Evolutionary conservation across 2,888 invertebrate species (phyloP).

Genomic region (Drosophila yooni): DNA sequence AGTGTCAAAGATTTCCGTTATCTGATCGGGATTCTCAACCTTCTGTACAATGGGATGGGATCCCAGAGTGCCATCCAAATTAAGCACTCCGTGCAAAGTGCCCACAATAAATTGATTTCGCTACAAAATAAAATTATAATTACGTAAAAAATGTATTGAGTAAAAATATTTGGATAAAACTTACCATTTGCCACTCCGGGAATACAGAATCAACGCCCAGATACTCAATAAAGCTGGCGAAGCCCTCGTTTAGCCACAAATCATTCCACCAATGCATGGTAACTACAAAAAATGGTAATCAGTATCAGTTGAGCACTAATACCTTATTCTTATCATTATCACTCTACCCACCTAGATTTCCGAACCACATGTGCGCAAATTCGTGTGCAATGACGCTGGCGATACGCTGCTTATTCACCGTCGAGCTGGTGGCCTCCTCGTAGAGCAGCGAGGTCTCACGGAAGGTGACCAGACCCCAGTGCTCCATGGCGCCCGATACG

Average conservation of each 20-base stretch:
- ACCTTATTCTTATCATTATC: slow-evolving; percentile 5
- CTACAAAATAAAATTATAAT: slow-evolving; percentile 85
- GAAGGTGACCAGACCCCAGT: slow-evolving; percentile 97
- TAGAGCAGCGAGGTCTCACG: slow-evolving; percentile 94
- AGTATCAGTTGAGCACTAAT: slow-evolving; percentile 1
- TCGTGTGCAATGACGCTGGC: slow-evolving; percentile 96
- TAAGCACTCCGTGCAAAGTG: slow-evolving; percentile 90
- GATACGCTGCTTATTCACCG: slow-evolving; percentile 90
- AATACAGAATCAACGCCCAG: slow-evolving; percentile 90
- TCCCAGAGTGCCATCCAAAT: slow-evolving; percentile 91
- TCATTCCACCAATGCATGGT: slow-evolving; percentile 98
- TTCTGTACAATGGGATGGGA: slow-evolving; percentile 96
- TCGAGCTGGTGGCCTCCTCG: slow-evolving; percentile 90
- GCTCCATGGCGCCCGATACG: slow-evolving; percentile 96
- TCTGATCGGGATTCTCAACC: slow-evolving; percentile 94
- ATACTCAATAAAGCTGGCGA: slow-evolving; percentile 95
- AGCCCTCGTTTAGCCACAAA: slow-evolving; percentile 96
- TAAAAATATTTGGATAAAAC: not conserved
- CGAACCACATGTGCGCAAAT: slow-evolving; percentile 98
- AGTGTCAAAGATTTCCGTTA: slow-evolving; percentile 95
- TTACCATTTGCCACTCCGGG: slow-evolving; percentile 93
- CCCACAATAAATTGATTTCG: slow-evolving; percentile 91
- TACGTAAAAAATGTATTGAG: not conserved
- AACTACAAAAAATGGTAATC: slow-evolving; percentile 86
- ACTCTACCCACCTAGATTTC: slow-evolving; percentile 89